These are phyloP conservation scores for Ivindomyrus marchei DNA, from an alignment of 2,113 vertebrate species.

Conservation along the genomic window DNA sequence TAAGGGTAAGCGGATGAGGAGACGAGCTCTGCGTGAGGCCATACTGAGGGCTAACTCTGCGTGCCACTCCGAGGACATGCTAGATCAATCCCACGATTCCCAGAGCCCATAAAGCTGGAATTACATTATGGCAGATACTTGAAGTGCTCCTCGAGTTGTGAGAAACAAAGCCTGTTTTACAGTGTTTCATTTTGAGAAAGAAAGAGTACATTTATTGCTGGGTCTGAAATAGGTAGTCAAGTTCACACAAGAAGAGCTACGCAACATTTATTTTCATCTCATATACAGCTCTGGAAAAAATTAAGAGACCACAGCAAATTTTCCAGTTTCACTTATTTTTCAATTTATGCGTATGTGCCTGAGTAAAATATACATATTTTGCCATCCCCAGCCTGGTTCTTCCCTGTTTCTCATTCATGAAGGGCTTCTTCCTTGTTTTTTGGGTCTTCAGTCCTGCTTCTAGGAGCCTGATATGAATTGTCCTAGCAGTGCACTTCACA, in stretches of 20 bases:
- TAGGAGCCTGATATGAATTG: background rate
- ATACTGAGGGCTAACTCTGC: background rate
- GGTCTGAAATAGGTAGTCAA: slow-evolving; percentile 23
- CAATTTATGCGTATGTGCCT: background rate
- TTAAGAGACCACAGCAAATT: background rate
- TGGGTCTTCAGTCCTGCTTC: background rate
- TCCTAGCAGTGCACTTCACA: background rate
- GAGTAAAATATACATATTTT: background rate
- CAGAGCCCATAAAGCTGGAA: background rate
- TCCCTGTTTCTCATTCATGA: background rate
- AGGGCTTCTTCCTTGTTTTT: background rate
- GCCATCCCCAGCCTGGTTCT: background rate
- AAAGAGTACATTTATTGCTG: slow-evolving; percentile 20
- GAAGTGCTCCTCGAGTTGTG: slow-evolving; percentile 7
- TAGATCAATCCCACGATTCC: background rate
- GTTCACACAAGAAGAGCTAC: slow-evolving; percentile 23
- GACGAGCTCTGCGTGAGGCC: background rate
- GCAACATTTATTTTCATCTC: slow-evolving; percentile 17
- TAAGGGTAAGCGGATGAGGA: background rate
- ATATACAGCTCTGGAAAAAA: background rate
- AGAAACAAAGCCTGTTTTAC: slow-evolving; percentile 19
- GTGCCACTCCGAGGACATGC: background rate
- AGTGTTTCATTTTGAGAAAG: slow-evolving; percentile 4
- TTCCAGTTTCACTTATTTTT: background rate
- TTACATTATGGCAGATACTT: slow-evolving; percentile 17